Evolutionary conservation across 1,140 invertebrate genomes (phyloP).

Genomic region (Drosophila nikananu): DNA sequence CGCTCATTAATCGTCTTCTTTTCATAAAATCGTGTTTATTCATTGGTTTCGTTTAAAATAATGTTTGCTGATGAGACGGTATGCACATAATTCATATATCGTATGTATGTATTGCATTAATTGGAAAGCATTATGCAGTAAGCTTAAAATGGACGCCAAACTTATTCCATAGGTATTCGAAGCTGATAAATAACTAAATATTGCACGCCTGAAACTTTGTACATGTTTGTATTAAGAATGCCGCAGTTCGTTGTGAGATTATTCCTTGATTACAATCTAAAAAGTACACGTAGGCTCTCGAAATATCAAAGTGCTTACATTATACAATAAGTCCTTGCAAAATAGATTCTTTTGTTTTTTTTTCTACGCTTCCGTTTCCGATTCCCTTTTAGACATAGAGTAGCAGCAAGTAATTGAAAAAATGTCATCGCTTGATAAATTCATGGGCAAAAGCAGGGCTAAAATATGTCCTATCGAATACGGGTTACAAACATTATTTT

Average conservation of each 20-base stretch:
- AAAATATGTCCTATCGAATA: conserved; percentile 56
- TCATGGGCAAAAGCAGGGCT: conserved; percentile 43
- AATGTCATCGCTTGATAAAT: conserved; percentile 35
- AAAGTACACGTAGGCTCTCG: conserved; percentile 49
- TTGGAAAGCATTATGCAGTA: conserved; percentile 50
- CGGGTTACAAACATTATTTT: conserved; percentile 61
- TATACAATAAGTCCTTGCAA: conserved; percentile 64
- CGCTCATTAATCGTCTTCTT: neutral
- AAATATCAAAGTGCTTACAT: conserved; percentile 51
- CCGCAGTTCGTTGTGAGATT: conserved; percentile 59
- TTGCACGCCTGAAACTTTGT: conserved; percentile 68
- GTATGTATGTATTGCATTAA: conserved; percentile 27
- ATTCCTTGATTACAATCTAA: conserved; percentile 37
- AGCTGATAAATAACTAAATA: conserved; percentile 63
- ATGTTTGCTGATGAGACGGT: conserved; percentile 36
- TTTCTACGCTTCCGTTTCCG: conserved; percentile 7
- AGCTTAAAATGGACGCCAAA: conserved; percentile 65
- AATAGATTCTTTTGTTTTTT: conserved; percentile 52
- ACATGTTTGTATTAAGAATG: conserved; percentile 47
- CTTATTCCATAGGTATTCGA: conserved; percentile 42
- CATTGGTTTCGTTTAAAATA: conserved; percentile 39
- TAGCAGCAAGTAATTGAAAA: conserved; percentile 49
- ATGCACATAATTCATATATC: conserved; percentile 29
- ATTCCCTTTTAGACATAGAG: conserved; percentile 16
- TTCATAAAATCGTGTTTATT: conserved; percentile 38